Base-by-base conservation (phyloP, 2,113 vertebrate genomes). In the Mustelus asterias region DNA sequence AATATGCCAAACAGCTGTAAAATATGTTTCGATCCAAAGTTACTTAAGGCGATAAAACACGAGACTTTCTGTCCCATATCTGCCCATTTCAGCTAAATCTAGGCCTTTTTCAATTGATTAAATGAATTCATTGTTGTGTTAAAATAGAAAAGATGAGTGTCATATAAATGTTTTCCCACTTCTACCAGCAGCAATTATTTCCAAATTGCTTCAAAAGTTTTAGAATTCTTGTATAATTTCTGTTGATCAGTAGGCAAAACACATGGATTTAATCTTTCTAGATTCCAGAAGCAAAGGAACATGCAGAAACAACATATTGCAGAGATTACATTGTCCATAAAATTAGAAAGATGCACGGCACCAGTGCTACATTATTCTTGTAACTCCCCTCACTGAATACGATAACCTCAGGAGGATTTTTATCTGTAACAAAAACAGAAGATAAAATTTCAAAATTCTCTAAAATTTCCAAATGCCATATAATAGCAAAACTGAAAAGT, bases 391-490 rank as follows among this genome's bases (percentile, higher is more conserved):
- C 58, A 65, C 11, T n/a, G 89, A 20, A 65, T 16, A n/a, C n/a
- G 37, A 14, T 6, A 65, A 92, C 89, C 33, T n/a, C 1, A 37
- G 89, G 89, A 92, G 89, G 89, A 65, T 92, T 13, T 37, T 65
- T 92, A 92, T 92, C 89, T 92, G 58, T 33, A 92, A 60, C 8
- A 63, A 90, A 63, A 92, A 90, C 22, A 48, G 41, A 54, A 88
- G 58, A 88, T 88, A 88, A 92, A 92, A 92, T 44, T 37, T 83
- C 6, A 22, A 16, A 92, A 92, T 92, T 8, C 1, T 65, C 54
- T 92, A 92, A 92, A 60, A 37, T n/a, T 33, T 65, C 60, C 89
- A 92, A 65, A 33, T 65, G 37, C 58, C 29, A 33, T 65, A 88
- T 88, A 9, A 58, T 54, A 88, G 86, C 48, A 29, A 8, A 54